Base-by-base conservation (phyloP, 2,113 vertebrate species). In the Cairina moschata region DNA sequence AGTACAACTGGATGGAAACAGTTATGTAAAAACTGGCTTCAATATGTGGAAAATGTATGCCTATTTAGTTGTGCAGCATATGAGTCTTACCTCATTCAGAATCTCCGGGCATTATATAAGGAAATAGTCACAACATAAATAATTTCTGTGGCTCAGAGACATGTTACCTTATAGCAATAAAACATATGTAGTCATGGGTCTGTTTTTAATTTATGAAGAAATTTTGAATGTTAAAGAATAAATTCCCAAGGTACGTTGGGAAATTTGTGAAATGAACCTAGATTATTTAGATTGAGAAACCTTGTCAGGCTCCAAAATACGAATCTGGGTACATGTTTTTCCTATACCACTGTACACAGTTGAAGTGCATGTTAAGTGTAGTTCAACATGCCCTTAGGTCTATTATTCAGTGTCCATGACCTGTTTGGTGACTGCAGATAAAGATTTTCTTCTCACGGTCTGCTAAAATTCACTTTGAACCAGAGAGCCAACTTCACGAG, bases 21-120 rank as follows among this genome's bases (percentile, higher is more conserved):
- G 22, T 74, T 48, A 22, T 87, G 9, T 36, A 18, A 62, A 26
- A 29, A 12, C 13, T 74, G 32, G 5, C 4, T 42, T 87, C 32
- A 20, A 5, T 56, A 4, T 22, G 3, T 14, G 34, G 21, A 28
- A 17, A 2, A 1, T 66, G 16, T 17, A 36, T 1, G 1, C 6
- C 11, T 34, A 17, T 74, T 86, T 11, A 73, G 8, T 38, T 32
- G 13, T 40, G 18, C 17, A 56, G 11, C 23, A 69, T 18, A 29
- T 10, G 8, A n/a, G 7, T 31, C 28, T 50, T 67, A 72, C 9
- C 17, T 69, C 48, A 88, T 28, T 5, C 31, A 55, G 13, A 59
- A 54, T 72, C 20, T 76, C 54, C 72, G 68, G 16, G 4, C 6
- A 11, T 76, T 48, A 44, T 20, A 38, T 17, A 55, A 8, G 36